phyloP scores from a whole-genome alignment of 2,113 vertebrate genomes.

The Ptilonorhynchus violaceus region DNA sequence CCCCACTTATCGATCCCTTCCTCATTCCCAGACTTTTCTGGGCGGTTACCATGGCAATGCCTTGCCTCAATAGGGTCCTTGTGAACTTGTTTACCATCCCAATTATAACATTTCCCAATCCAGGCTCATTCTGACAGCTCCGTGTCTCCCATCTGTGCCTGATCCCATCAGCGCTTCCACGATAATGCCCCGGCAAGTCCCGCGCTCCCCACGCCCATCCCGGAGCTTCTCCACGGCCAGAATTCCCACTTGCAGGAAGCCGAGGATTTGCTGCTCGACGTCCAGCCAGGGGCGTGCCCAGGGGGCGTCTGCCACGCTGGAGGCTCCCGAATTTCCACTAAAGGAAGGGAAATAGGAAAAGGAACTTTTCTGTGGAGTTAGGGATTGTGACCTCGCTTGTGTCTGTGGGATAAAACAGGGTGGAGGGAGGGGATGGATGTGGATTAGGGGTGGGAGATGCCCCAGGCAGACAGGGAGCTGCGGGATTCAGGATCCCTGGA shows the following conservation, averaged over 20 bases:
- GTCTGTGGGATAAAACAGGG: accelerated
- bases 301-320: not conserved
- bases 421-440: not conserved
- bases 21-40: slow-evolving; percentile 45
- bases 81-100: slow-evolving; percentile 68
- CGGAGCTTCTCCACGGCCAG: not conserved
- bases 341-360: not conserved
- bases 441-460: not conserved
- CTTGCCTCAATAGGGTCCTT: slow-evolving; percentile 53
- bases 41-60: slow-evolving; percentile 63
- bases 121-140: slow-evolving; percentile 54
- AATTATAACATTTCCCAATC: slow-evolving; percentile 39
- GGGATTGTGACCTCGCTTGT: not conserved
- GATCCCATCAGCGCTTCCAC: not conserved
- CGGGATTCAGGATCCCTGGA: not conserved
- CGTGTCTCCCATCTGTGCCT: slow-evolving; percentile 61
- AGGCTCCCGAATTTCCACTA: not conserved
- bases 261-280: accelerated
- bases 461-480: not conserved
- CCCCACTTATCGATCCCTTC: not conserved
- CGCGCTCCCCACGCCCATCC: not conserved
- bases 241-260: accelerated
- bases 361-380: not conserved
- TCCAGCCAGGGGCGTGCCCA: not conserved
- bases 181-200: slow-evolving; percentile 10